These are phyloP conservation scores for Eucriotettix oculatus DNA, from an alignment of 2,888 invertebrate species.

Conservation along the genomic window DNA sequence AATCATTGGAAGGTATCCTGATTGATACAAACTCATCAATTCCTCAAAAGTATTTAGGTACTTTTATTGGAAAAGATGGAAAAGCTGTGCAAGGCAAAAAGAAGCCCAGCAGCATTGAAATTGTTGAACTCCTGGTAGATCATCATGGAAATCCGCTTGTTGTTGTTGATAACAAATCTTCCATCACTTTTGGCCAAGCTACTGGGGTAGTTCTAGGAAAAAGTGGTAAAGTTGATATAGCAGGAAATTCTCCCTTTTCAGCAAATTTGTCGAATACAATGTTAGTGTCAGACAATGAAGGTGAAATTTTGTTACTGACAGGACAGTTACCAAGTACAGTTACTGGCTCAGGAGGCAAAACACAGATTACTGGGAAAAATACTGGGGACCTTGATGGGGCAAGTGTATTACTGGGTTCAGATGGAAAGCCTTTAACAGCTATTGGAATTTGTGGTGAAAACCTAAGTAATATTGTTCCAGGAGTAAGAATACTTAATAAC, in stretches of 20 bases:
- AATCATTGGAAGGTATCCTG: background rate
- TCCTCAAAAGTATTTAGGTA: background rate
- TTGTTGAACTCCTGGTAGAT: background rate
- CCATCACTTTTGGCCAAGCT: background rate
- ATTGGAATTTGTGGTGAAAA: background rate
- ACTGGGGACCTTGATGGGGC: background rate
- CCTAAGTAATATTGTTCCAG: background rate
- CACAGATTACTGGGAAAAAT: background rate
- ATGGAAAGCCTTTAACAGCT: background rate
- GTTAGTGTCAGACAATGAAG: background rate
- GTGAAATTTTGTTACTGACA: background rate
- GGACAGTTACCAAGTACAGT: background rate
- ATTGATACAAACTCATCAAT: too few species aligned
- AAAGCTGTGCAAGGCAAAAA: background rate
- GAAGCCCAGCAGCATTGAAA: background rate
- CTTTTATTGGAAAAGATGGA: background rate
- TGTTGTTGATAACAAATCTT: background rate
- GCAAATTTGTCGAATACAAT: background rate
- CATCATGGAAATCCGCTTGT: background rate
- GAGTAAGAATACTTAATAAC: background rate
- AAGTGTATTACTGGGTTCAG: background rate
- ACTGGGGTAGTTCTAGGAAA: background rate
- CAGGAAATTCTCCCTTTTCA: background rate
- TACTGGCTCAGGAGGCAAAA: background rate
- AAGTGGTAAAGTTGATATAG: background rate